Conservation (phyloP, 2,888 invertebrate genomes). For the Drosophila austrosaltans region DNA sequence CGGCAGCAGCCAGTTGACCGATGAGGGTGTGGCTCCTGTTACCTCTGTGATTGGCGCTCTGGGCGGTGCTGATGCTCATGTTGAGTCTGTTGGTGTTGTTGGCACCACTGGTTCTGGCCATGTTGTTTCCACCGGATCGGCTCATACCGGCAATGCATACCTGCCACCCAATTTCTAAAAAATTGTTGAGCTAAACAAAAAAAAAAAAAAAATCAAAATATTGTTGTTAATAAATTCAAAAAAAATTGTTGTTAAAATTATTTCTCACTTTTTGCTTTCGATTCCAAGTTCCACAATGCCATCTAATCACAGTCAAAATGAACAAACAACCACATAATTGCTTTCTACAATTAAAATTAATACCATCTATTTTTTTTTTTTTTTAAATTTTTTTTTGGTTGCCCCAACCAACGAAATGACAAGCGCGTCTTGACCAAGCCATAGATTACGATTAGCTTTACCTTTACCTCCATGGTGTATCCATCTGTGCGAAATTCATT, state of each 20-base stretch:
- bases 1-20: slow-evolving; percentile 81
- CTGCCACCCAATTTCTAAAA: slow-evolving; percentile 81
- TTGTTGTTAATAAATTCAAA: slow-evolving; percentile 18
- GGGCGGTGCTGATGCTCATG: slow-evolving; percentile 57
- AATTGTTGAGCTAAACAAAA: slow-evolving; percentile 50
- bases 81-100: slow-evolving; percentile 44
- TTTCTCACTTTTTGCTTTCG: not conserved
- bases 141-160: slow-evolving; percentile 73
- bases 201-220: slow-evolving; percentile 27
- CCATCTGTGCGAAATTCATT: slow-evolving; percentile 15
- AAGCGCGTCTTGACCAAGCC: slow-evolving; percentile 16
- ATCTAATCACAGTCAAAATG: not conserved
- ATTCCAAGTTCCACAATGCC: not conserved
- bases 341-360: slow-evolving; percentile 17
- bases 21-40: slow-evolving; percentile 82
- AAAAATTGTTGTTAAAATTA: slow-evolving; percentile 11
- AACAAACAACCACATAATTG: slow-evolving; percentile 11
- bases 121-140: slow-evolving; percentile 45
- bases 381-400: not conserved
- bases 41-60: slow-evolving; percentile 82
- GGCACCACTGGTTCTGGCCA: slow-evolving; percentile 49
- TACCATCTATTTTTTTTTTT: not conserved
- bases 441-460: slow-evolving; percentile 19
- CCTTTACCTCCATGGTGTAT: slow-evolving; percentile 6
- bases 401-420: not conserved